Conservation (phyloP, 2,888 invertebrate species). For the Mythimna vitellina region DNA sequence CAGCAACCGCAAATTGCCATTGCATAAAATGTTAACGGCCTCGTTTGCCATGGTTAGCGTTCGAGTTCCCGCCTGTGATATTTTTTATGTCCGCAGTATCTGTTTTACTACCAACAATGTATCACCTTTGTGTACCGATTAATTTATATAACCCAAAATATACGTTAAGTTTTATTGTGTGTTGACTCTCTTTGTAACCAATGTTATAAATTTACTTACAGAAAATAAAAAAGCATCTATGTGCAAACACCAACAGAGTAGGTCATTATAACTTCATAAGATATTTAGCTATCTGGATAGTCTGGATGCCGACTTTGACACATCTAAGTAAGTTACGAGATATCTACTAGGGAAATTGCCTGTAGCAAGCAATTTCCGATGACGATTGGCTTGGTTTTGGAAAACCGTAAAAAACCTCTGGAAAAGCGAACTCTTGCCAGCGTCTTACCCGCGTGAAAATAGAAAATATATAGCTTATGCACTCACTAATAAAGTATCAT, state of each 20-base stretch:
- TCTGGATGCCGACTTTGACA: not conserved
- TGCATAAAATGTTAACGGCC: constrained; percentile 59
- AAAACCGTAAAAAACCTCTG: not conserved
- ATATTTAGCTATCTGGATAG: not conserved
- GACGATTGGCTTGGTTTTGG: not conserved
- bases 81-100: constrained; percentile 52
- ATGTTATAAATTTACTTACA: not conserved
- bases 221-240: not conserved
- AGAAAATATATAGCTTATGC: no score
- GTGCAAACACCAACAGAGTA: not conserved
- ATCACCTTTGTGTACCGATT: constrained; percentile 31
- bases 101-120: constrained; percentile 47
- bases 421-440: not conserved
- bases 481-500: no score
- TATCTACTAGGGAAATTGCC: not conserved
- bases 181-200: not conserved
- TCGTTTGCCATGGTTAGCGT: constrained; percentile 47
- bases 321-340: not conserved
- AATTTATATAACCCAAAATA: constrained; percentile 34
- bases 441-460: no score
- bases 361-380: not conserved
- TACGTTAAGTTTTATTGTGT: not conserved
- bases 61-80: constrained; percentile 30
- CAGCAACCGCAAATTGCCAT: constrained; percentile 40
- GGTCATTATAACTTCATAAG: constrained; percentile 1